Percentiles rank a stretch among this genome's conserved stretches.
phyloP scores from a whole-genome alignment of 1,140 invertebrate species.

The Pararge aegeria region DNA sequence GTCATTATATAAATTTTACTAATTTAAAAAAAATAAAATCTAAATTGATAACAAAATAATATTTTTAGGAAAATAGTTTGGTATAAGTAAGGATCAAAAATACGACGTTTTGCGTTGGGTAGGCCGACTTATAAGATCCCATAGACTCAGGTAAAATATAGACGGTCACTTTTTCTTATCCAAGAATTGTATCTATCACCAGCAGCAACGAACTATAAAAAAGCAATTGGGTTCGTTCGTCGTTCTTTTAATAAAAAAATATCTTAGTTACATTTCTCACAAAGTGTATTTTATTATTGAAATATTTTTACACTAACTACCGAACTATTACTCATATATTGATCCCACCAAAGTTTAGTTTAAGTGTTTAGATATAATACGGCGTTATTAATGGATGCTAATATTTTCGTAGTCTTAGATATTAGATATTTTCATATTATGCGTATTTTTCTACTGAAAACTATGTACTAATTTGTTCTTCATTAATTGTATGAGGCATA shows the following conservation, averaged over 20 bases:
- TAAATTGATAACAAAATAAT: no score
- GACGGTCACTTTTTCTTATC: no score
- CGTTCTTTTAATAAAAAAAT: no score
- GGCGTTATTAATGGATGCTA: conserved; percentile 21
- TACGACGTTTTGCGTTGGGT: neutral
- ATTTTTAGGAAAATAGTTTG: no score
- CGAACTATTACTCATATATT: conserved; percentile 69
- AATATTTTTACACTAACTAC: conserved; percentile 30
- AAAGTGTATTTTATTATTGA: conserved; percentile 15
- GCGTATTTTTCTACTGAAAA: conserved; percentile 20
- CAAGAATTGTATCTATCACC: no score
- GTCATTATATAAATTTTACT: no score
- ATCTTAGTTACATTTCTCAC: conserved; percentile 1
- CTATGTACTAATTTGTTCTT: conserved; percentile 4
- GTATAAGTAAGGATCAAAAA: no score
- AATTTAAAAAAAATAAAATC: no score
- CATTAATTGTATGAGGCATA: neutral
- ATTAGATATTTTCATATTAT: conserved; percentile 15
- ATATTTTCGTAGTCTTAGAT: conserved; percentile 24
- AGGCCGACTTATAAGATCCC: neutral
- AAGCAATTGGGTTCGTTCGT: no score
- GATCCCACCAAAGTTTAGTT: conserved; percentile 78
- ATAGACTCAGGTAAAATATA: no score
- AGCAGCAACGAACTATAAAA: no score
- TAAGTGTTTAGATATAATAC: conserved; percentile 60